Base-by-base conservation (phyloP, 2,888 invertebrate species). In the Apodemia duryi region DNA sequence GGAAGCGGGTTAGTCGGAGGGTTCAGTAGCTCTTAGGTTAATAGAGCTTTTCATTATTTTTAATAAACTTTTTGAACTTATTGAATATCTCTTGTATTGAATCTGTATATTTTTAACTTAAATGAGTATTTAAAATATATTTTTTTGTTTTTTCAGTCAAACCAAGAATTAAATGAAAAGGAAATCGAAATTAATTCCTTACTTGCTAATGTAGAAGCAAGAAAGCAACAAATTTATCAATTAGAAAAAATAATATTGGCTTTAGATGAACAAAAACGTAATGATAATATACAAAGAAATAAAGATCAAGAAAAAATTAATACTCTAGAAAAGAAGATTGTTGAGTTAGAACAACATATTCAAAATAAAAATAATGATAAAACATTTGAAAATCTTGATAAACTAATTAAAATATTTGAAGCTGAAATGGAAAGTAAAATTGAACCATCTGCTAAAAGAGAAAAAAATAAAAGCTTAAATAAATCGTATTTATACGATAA, bases 161-260 rank as follows among this genome's bases (percentile, higher is more conserved):
- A 74, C 66, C 78, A 80, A 65, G 80, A 85, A 74, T 71, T 91
- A 11, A 63, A 67, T 21, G 82, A 87, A 63, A 89, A 89, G 69
- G 82, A 84, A 72, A 68, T 73, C n/a, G 85, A 90, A 77, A 84
- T 91, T 35, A 74, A 85, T 61, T 74, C 81, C 7, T 80, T 91
- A 43, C 64, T 80, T 11, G 71, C 63, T 28, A 75, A 72, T 66
- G 63, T 79, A 63, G 74, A 77, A 66, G 72, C 68, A 54, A 71
- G 74, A 64, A 77, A 80, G 67, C 67, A 74, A 63, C 77, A 75
- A 71, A 76, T 78, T 66, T 74, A 74, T 29, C 81, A 90, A 72
- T 71, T 91, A 66, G 88, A 91, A 67, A 86, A 85, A 75, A 86
- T 90, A 11, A 81, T 91, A 66, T 74, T 88, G 57, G 80, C 85